Evolutionary conservation across 2,113 vertebrate genomes (phyloP).

Genomic region (Rhegmatorhina hoffmannsi): DNA sequence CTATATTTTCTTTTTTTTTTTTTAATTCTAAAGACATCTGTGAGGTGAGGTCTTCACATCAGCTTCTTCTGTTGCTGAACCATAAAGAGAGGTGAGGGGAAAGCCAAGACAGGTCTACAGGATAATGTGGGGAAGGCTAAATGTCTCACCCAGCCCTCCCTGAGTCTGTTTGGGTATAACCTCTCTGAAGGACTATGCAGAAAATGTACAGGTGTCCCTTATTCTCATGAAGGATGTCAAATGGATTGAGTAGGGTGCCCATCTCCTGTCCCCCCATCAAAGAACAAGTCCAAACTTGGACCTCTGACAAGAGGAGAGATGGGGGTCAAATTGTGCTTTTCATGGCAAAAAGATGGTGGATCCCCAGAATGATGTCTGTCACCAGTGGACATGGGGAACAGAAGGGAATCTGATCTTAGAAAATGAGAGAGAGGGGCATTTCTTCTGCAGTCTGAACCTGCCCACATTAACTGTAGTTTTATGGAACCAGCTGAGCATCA

Average conservation of each 20-base stretch:
- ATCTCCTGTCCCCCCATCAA: background rate
- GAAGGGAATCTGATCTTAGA: background rate
- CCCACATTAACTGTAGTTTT: background rate
- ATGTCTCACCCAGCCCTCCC: rapidly evolving
- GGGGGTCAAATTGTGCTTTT: background rate
- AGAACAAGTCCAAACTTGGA: background rate
- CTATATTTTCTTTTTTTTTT: background rate
- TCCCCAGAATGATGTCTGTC: background rate
- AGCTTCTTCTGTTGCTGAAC: background rate
- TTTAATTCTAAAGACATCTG: background rate
- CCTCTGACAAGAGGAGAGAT: background rate
- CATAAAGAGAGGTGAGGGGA: background rate
- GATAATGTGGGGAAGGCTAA: background rate
- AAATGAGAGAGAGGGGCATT: background rate
- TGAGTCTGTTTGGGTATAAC: background rate
- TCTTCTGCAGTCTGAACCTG: background rate
- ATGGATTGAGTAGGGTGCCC: background rate
- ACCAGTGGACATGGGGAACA: background rate
- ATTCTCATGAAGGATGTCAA: background rate
- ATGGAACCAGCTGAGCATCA: background rate
- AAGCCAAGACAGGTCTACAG: background rate
- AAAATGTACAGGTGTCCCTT: background rate
- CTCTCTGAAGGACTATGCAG: background rate
- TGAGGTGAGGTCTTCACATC: background rate
- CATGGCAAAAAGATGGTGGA: background rate